Evolutionary conservation across 2,888 invertebrate genomes (phyloP), one percentile per base, ranked within the genome.

Genomic region (Linnaemya tessellans): DNA sequence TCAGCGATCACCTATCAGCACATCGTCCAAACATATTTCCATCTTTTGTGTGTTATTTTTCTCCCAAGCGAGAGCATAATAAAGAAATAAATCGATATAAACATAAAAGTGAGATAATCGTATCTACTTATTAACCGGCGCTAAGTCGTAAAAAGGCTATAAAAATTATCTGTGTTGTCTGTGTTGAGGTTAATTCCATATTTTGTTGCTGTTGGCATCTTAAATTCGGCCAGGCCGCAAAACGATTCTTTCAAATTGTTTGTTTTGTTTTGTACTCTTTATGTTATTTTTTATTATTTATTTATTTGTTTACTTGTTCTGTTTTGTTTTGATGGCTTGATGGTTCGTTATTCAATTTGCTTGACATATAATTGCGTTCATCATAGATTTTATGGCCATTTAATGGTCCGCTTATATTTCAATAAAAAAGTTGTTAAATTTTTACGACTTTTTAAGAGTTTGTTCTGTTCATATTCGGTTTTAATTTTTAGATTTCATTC

Each of bases 141-240:
- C 89, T 89, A 92, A 91, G 91, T 92, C 92, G 90, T 92, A 91
- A 92, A 92, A 92, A 89, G 86, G 86, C 88, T 88, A 90, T 92
- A 91, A 92, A 91, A 88, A 77, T 87, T 78, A 18, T 79, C 58
- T 64, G 54, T 51, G 35, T 60, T 49, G 3, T 46, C 30, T 41
- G 22, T 64, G 60, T 80, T 51, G 58, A 75, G 46, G 75, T 80
- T 78, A 67, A 65, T 81, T 73, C 54, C 38, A 46, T 58, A 73
- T n/a, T 38, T 80, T 67, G 43, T 35, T 73, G 56, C 79, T 67
- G 41, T 62, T 84, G 84, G 85, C 60, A 35, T 51, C 67, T 67
- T 62, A 11, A 49, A 18, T 56, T 54, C 84, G 86, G 88, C 87
- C 88, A 89, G 88, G 88, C 90, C 90, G 86, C 90, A 90, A 90